Base-by-base conservation (phyloP, 2,797 vertebrate genomes). In the Cyprinella venusta region DNA sequence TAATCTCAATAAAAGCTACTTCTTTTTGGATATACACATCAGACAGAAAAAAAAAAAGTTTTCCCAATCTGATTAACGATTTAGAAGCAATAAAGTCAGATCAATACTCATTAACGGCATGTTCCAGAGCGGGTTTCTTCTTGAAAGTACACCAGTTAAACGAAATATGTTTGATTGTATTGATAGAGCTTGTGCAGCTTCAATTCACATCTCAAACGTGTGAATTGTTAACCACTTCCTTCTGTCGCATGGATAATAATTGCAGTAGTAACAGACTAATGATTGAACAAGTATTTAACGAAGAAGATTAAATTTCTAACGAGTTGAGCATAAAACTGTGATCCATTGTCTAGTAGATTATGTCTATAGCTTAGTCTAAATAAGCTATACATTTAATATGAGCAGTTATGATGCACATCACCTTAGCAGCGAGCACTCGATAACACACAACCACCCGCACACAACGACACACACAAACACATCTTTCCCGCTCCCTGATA, bases 171-270 rank as follows among this genome's bases (percentile, higher is more conserved):
- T 76, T 72, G 74, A 87, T 65, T 83, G 79, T 38, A 78, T 65
- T 75, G 72, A 21, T 5, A n/a, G 84, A 87, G 93, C 92, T 92
- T 91, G 90, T 90, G 89, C 76, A 88, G 36, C 69, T 80, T 21
- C 70, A 48, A 65, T 77, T 79, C 38, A 13, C 30, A 6, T 59
- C 26, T 81, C 30, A 21, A 36, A 71, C 26, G 59, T 54, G 24
- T 42, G 2, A 65, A 52, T 30, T 33, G n/a, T 24, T 67, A 56
- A 74, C 40, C 21, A 61, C 6, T 19, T 56, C 36, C 65, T 68
- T 7, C 15, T 21, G n/a, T 64, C 18, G 48, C 68, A 50, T 40
- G 15, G 33, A 42, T 21, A 26, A 75, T 56, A 33, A 76, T 75
- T 56, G 42, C 61, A 68, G 71, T 82, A 82, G 80, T 74, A 81